Evolutionary conservation across 2,113 vertebrate species (phyloP), one percentile per base, ranked within the genome.

Genomic region (Epinephelus moara): DNA sequence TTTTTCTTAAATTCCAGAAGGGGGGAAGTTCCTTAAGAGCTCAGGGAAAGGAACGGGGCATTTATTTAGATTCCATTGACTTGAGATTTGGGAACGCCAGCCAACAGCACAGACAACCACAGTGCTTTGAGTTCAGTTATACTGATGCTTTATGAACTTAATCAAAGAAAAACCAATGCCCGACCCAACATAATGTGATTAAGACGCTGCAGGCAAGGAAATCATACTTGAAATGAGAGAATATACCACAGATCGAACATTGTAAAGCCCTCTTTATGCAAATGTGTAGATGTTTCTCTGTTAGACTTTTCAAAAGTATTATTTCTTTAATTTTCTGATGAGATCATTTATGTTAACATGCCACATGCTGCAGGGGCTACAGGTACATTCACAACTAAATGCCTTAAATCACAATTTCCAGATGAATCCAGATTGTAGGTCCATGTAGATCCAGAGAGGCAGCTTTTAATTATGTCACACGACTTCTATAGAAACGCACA

Each of bases 211-310:
- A 67, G 63, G 60, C 14, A n/a, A 63, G 86, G 17, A 80, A 63
- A 75, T 71, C 71, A 72, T 89, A 88, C 82, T 93, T 89, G 81
- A 92, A 74, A 73, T 66, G 23, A 81, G 56, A 59, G 66, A 85
- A 75, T 76, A 62, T 70, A 78, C 61, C 68, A 86, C 40, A 80
- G 12, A 64, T 45, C 7, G 50, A 59, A 55, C 4, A 76, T 81
- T 86, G 56, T 40, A 62, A 84, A 75, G 27, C 15, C 70, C 52
- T 79, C 81, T 86, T 88, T 79, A 62, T 80, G 67, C 69, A 87
- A 87, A 19, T 55, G 74, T 71, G 70, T 59, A 21, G 21, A 33
- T 57, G 82, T 72, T 23, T 27, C 37, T 9, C 25, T 15, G 42
- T n/a, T 9, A 37, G 9, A 60, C 30, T 3, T 55, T 61, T 62